phyloP scores from a whole-genome alignment of 2,797 vertebrate species.

The Caiman crocodilus region DNA sequence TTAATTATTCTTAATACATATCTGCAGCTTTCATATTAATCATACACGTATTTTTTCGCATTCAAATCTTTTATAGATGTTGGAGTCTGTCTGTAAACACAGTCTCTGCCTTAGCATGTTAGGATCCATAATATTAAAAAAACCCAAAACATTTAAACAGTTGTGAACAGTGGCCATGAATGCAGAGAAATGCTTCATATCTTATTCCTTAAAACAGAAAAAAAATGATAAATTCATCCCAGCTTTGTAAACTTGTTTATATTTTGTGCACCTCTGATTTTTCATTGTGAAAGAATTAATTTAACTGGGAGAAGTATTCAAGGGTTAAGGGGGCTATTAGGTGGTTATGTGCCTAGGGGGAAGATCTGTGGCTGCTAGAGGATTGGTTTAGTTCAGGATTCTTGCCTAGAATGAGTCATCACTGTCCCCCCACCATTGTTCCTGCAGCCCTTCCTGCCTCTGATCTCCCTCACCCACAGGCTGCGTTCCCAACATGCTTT shows the following conservation, averaged over 20 bases:
- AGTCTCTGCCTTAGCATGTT: not conserved
- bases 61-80: not conserved
- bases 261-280: not conserved
- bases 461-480: not conserved
- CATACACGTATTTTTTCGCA: not conserved
- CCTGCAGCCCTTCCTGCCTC: not conserved
- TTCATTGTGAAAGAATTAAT: not conserved
- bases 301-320: not conserved
- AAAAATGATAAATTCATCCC: not conserved
- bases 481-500: not conserved
- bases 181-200: not conserved
- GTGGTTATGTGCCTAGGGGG: not conserved
- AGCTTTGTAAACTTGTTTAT: not conserved
- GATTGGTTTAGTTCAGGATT: not conserved
- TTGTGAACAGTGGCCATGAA: not conserved
- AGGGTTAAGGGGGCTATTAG: not conserved
- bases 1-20: not conserved
- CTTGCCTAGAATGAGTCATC: not conserved
- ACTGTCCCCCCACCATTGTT: fast-evolving
- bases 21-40: not conserved
- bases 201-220: not conserved
- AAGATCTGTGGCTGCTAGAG: not conserved
- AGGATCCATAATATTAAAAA: not conserved
- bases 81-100: not conserved
- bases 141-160: not conserved